A percentile compares a stretch with the other conserved stretches of the same genome.
Conservation (phyloP, 2,888 invertebrate genomes). For the Dryobota labecula region DNA sequence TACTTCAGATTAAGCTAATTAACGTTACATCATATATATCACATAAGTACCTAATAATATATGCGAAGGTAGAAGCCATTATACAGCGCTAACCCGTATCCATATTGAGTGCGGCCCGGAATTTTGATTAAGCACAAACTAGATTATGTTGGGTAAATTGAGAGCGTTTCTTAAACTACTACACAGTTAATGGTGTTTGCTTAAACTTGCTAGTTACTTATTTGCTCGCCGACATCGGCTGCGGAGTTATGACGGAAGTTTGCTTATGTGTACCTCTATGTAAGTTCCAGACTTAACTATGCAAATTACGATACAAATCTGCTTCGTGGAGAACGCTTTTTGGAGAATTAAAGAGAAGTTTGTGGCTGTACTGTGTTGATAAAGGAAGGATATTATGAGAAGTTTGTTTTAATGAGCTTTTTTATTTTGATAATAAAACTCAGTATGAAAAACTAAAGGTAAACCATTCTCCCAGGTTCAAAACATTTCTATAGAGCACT, state of each 20-base stretch:
- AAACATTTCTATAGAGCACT: not conserved
- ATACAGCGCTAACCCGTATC: slow-evolving; percentile 74
- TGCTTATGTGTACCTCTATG: slow-evolving; percentile 71
- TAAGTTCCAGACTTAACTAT: slow-evolving; percentile 77
- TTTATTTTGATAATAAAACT: not conserved
- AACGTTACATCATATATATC: slow-evolving; percentile 62
- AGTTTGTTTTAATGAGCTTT: slow-evolving; percentile 39
- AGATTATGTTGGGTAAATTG: slow-evolving; percentile 85
- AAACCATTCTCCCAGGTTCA: not conserved
- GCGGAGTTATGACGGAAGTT: slow-evolving; percentile 83
- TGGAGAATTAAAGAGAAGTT: slow-evolving; percentile 57
- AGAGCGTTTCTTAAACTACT: slow-evolving; percentile 87
- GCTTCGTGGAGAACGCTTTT: slow-evolving; percentile 70
- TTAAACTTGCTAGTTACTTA: slow-evolving; percentile 85
- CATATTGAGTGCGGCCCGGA: slow-evolving; percentile 83
- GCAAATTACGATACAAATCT: slow-evolving; percentile 82
- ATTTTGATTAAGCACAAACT: slow-evolving; percentile 88
- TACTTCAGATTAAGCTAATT: slow-evolving; percentile 63
- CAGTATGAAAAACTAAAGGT: not conserved
- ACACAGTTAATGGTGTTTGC: slow-evolving; percentile 87
- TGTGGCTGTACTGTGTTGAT: slow-evolving; percentile 54
- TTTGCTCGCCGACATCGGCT: slow-evolving; percentile 81
- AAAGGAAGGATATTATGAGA: slow-evolving; percentile 52
- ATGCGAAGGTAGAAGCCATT: slow-evolving; percentile 75
- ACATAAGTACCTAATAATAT: slow-evolving; percentile 73